phyloP scores from a whole-genome alignment of 1,140 invertebrate species.

The Tribolium madens region DNA sequence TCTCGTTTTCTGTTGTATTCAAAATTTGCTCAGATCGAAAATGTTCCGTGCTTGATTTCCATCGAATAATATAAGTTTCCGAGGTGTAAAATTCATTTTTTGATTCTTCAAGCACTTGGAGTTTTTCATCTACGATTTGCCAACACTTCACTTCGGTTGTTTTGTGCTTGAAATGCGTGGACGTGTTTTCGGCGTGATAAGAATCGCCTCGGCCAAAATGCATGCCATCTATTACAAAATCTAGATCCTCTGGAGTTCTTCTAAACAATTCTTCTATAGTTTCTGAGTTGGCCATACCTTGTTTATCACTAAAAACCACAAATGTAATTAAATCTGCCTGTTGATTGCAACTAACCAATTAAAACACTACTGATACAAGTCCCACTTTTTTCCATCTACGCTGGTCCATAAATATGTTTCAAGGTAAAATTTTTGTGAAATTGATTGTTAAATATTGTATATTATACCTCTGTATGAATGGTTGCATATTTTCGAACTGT shows the following conservation, averaged over 20 bases:
- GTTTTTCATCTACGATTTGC: conserved; percentile 46
- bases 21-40: conserved; percentile 47
- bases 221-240: conserved; percentile 28
- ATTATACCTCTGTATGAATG: neutral
- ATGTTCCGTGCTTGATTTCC: conserved; percentile 17
- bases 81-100: conserved; percentile 46
- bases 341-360: neutral
- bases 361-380: conserved; percentile 3
- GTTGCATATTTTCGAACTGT: neutral
- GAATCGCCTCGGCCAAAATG: conserved; percentile 25
- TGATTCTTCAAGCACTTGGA: conserved; percentile 22
- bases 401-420: neutral
- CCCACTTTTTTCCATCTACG: conserved; percentile 8
- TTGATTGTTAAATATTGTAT: neutral
- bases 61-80: conserved; percentile 52
- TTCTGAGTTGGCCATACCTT: neutral
- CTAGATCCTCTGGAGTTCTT: neutral
- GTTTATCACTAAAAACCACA: neutral
- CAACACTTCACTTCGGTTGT: conserved; percentile 46
- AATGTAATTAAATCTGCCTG: neutral
- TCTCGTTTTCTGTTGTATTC: conserved; percentile 32
- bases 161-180: conserved; percentile 40
- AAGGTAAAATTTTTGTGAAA: neutral
- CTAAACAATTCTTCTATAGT: neutral
- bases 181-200: neutral